Base-by-base conservation (phyloP, 2,113 vertebrate genomes). In the Corythoichthys intestinalis region DNA sequence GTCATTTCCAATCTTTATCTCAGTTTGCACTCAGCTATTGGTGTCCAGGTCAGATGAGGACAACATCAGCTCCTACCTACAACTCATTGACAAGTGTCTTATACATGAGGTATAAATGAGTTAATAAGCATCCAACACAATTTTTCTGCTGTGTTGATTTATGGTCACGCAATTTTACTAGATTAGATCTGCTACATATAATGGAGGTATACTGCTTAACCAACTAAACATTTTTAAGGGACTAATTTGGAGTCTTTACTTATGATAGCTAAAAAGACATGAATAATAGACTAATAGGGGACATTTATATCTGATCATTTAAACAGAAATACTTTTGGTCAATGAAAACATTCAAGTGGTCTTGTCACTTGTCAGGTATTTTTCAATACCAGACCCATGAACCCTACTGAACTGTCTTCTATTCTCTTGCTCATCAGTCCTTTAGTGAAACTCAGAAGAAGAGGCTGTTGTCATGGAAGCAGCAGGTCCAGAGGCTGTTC, bases 391-490 rank as follows among this genome's bases (percentile, higher is more conserved):
- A 20, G 34, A 6, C 35, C 15, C 35, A 2, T 57, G 8, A 58
- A 56, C 50, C 47, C 20, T 64, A 71, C 13, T 63, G 11, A 63
- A 63, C 71, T 48, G 67, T 12, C 61, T 20, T 52, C 17, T 62
- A 20, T 66, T n/a, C 28, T 46, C 35, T 70, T 56, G 50, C 58
- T 47, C 35, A 20, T 48, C 92, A 99, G 97, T 94, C 95, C 67
- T 98, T 99, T 90, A 96, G 94, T 65, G 97, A 98, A 89, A 94
- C 94, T 2, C 97, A 98, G 94, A 98, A 98, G 91, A 98, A 98
- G 93, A 93, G 97, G 80, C 87, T 99, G 93, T 94, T 98, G 94
- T 98, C 97, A 91, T 98, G 97, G 97, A 98, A 98, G 94, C 97
- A 98, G 90, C 97, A 99, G 93, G 96, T 99, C 90, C 97, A 99